Evolutionary conservation across 1,140 invertebrate species (phyloP).

Genomic region (Diplogasteroides magnus): DNA sequence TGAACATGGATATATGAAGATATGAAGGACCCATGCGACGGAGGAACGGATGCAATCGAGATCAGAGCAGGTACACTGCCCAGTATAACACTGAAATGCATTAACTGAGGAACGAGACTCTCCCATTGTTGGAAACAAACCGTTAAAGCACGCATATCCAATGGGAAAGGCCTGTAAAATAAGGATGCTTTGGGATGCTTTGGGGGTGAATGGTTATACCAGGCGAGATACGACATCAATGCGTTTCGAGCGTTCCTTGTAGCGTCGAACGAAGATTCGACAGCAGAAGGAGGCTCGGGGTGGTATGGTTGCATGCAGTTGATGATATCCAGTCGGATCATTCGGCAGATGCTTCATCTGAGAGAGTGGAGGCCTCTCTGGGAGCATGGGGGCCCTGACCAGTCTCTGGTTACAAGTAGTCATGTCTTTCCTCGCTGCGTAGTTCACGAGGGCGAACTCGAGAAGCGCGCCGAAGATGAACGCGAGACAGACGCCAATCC

Average conservation of each 20-base stretch:
- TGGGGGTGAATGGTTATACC: conserved; percentile 15
- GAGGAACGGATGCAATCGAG: conserved; percentile 9
- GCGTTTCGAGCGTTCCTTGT: conserved; percentile 49
- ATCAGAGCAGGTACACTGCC: conserved; percentile 54
- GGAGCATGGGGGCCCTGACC: conserved; percentile 1
- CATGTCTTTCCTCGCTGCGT: conserved; percentile 80
- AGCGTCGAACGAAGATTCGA: conserved; percentile 44
- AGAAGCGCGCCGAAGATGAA: conserved; percentile 90
- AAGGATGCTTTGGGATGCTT: background rate
- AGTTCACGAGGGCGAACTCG: conserved; percentile 91
- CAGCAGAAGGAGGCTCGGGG: conserved; percentile 41
- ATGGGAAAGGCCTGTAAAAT: conserved; percentile 51
- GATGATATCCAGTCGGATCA: conserved; percentile 30
- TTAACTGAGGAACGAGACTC: background rate
- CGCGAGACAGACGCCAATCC: conserved; percentile 64
- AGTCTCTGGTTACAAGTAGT: conserved; percentile 32
- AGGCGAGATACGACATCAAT: conserved; percentile 50
- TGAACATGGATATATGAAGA: conserved; percentile 12
- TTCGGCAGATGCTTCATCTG: conserved; percentile 17
- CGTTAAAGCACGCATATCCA: conserved; percentile 54
- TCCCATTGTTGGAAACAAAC: conserved; percentile 19
- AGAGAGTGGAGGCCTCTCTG: background rate
- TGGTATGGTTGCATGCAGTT: conserved; percentile 24
- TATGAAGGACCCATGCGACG: conserved; percentile 1
- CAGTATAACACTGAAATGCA: conserved; percentile 49